Evolutionary conservation across 2,888 invertebrate species (phyloP).

Genomic region (Acanthoscelides obtectus): DNA sequence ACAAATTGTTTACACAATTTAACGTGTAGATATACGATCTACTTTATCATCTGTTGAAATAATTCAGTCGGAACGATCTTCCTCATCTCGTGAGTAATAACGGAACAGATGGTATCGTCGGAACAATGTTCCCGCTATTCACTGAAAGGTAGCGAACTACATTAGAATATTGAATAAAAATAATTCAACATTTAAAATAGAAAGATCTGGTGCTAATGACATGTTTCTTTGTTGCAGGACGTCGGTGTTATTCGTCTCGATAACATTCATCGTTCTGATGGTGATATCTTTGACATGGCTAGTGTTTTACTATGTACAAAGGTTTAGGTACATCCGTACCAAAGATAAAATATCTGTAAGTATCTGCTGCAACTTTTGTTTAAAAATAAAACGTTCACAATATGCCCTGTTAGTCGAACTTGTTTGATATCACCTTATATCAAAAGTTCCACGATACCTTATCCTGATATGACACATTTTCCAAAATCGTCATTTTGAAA

Average conservation of each 20-base stretch:
- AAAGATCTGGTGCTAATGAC: neutral
- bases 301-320: constrained; percentile 92
- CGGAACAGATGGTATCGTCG: neutral
- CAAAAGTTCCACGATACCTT: too few species aligned
- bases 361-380: too few species aligned
- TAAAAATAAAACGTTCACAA: too few species aligned
- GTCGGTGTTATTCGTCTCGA: constrained; percentile 90
- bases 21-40: neutral
- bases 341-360: constrained; percentile 88
- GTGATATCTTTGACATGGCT: constrained; percentile 93
- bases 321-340: constrained; percentile 90
- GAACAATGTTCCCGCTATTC: neutral
- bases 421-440: too few species aligned
- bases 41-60: neutral
- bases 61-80: neutral
- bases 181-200: neutral
- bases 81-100: neutral
- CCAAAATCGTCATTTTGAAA: too few species aligned
- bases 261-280: constrained; percentile 93
- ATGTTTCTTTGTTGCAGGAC: constrained; percentile 58
- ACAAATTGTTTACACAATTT: neutral
- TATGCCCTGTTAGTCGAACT: too few species aligned
- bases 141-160: neutral
- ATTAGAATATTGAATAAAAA: too few species aligned
- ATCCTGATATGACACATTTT: too few species aligned